Percentiles rank a stretch among this genome's conserved stretches.
These are phyloP conservation scores for Morinoia aosen DNA, from an alignment of 2,888 invertebrate species.

Conservation along the genomic window DNA sequence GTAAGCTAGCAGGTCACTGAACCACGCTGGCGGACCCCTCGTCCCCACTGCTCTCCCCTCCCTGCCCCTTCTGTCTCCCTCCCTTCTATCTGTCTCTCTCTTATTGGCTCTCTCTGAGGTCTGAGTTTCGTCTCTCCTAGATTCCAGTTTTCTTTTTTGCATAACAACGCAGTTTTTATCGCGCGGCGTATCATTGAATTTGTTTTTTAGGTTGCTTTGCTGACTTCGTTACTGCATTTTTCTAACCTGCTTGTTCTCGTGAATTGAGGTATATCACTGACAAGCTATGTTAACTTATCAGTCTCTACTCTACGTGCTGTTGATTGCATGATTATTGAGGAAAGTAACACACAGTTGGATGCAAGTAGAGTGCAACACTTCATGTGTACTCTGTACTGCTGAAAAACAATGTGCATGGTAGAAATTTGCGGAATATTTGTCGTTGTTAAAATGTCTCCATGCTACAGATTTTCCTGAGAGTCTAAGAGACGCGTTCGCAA, in stretches of 20 bases:
- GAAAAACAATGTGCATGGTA: neutral
- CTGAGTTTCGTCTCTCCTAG: neutral
- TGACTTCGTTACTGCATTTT: too few species aligned
- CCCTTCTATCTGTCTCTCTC: neutral
- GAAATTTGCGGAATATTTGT: neutral
- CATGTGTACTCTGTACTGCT: neutral
- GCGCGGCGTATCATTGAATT: neutral
- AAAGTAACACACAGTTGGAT: neutral
- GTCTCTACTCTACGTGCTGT: neutral
- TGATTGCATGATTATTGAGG: neutral
- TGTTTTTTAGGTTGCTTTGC: neutral
- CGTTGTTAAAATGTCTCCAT: neutral
- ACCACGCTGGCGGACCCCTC: conserved; percentile 13
- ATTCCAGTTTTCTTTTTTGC: neutral
- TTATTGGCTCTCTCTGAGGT: neutral
- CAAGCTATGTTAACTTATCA: neutral
- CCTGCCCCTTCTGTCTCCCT: neutral
- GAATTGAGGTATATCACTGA: neutral
- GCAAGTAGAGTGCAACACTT: neutral
- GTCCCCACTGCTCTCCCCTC: neutral
- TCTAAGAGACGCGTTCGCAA: neutral
- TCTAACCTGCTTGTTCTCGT: neutral
- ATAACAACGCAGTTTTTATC: neutral
- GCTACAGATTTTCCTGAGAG: neutral
- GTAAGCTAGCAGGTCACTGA: conserved; percentile 40